These are phyloP conservation scores for Orcinus orca DNA, from an alignment of 2,113 vertebrate species.

Conservation along the genomic window DNA sequence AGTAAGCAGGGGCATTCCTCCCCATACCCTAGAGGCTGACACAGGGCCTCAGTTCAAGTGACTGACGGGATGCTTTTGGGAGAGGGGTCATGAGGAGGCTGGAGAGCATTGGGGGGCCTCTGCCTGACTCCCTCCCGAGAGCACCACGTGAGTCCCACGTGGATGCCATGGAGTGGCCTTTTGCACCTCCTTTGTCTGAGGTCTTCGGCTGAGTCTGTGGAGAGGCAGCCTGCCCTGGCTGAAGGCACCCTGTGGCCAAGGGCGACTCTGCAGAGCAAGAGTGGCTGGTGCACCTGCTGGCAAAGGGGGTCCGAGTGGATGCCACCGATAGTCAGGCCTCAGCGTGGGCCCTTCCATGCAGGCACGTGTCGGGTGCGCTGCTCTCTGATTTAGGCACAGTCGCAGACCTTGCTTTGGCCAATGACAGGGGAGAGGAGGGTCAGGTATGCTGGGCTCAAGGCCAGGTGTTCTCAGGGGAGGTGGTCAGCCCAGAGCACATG, in stretches of 20 bases:
- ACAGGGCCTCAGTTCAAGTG: neutral
- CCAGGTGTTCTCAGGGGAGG: neutral
- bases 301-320: no score
- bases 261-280: neutral
- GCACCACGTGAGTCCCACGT: neutral
- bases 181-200: neutral
- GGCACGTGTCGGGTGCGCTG: neutral
- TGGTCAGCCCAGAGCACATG: rapidly evolving
- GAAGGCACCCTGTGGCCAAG: neutral
- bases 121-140: rapidly evolving
- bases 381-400: neutral
- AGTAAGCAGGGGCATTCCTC: neutral
- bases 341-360: neutral
- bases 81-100: neutral
- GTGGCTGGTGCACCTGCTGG: neutral
- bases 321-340: neutral
- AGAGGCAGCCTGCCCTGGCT: no score
- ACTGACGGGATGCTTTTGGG: neutral
- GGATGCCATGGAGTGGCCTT: neutral
- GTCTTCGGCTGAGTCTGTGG: neutral
- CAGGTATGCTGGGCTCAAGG: neutral
- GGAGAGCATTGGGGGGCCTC: neutral
- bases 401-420: neutral
- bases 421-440: neutral
- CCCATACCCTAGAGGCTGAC: neutral